Evolutionary conservation across 2,888 invertebrate species (phyloP).

Genomic region (Dasypolia templi): DNA sequence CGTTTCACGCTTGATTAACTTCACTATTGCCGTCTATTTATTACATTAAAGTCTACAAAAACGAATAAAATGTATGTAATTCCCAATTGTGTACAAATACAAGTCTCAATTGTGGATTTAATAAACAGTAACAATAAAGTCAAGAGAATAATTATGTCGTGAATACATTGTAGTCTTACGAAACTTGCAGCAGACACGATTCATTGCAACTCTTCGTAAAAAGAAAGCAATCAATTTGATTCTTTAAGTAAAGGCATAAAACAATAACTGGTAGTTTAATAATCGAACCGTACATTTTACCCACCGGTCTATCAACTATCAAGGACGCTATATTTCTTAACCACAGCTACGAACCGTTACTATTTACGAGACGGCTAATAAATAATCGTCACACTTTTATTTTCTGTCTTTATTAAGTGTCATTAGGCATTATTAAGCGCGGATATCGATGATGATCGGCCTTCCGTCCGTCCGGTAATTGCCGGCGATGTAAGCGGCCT

Average conservation of each 20-base stretch:
- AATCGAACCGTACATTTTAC: slow-evolving; percentile 39
- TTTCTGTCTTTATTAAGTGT: slow-evolving; percentile 89
- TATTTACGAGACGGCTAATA: slow-evolving; percentile 79
- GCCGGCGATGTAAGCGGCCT: slow-evolving; percentile 88
- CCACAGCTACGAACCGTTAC: slow-evolving; percentile 70
- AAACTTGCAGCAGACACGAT: neutral
- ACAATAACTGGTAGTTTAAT: slow-evolving; percentile 40
- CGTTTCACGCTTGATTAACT: slow-evolving; percentile 45
- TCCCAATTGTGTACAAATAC: slow-evolving; percentile 30
- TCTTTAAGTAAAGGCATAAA: slow-evolving; percentile 25
- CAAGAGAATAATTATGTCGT: slow-evolving; percentile 11
- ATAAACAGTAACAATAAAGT: neutral
- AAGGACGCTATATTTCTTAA: slow-evolving; percentile 58
- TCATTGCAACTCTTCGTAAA: slow-evolving; percentile 10
- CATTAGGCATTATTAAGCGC: slow-evolving; percentile 90
- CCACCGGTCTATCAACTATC: slow-evolving; percentile 50
- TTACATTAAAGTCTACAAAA: slow-evolving; percentile 19
- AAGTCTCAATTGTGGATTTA: slow-evolving; percentile 14
- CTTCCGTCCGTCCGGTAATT: slow-evolving; percentile 89
- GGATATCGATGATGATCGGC: slow-evolving; percentile 88
- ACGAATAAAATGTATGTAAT: slow-evolving; percentile 16
- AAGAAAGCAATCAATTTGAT: slow-evolving; percentile 29
- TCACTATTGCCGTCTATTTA: slow-evolving; percentile 26
- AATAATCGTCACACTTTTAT: slow-evolving; percentile 88
- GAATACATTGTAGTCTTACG: neutral